phyloP scores from a whole-genome alignment of 2,888 invertebrate species.

The Drosophila formosana region DNA sequence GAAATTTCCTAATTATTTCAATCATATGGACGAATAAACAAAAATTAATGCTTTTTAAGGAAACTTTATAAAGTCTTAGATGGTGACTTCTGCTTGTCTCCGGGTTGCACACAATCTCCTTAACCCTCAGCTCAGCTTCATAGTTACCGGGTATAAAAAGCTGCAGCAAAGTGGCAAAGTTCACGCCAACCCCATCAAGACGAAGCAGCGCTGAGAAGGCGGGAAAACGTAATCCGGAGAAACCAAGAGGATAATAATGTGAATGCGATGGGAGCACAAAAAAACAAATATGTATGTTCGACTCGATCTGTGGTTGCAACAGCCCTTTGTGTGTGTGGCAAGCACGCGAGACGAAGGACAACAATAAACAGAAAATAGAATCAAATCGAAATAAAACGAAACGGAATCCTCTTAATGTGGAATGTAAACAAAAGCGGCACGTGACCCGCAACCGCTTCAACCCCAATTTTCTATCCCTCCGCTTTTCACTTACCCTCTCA shows the following conservation, averaged over 20 bases:
- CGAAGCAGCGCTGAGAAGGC: background rate
- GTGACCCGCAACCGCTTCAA: constrained; percentile 69
- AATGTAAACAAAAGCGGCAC: constrained; percentile 83
- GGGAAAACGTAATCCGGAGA: constrained; percentile 8
- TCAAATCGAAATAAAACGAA: constrained; percentile 76
- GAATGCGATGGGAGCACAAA: constrained; percentile 39
- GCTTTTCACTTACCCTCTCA: background rate
- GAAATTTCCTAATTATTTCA: too few species aligned
- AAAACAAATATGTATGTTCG: constrained; percentile 59
- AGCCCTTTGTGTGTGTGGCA: constrained; percentile 26
- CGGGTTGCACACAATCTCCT: background rate
- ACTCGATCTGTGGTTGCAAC: constrained; percentile 51
- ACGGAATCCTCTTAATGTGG: constrained; percentile 81
- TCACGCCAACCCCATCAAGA: constrained; percentile 80
- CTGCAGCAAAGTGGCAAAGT: constrained; percentile 82
- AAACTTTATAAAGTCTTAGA: constrained; percentile 22
- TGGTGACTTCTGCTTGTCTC: background rate
- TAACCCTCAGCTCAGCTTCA: constrained; percentile 6
- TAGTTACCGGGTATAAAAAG: constrained; percentile 42
- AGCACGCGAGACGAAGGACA: constrained; percentile 33
- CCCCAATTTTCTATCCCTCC: background rate
- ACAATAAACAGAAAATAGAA: constrained; percentile 70
- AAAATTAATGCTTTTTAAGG: background rate
- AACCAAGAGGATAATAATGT: constrained; percentile 65
- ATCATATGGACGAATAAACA: too few species aligned